A percentile compares a stretch with the other conserved stretches of the same genome.
Evolutionary conservation across 2,113 vertebrate genomes (phyloP).

Genomic region (Desmodus rotundus): DNA sequence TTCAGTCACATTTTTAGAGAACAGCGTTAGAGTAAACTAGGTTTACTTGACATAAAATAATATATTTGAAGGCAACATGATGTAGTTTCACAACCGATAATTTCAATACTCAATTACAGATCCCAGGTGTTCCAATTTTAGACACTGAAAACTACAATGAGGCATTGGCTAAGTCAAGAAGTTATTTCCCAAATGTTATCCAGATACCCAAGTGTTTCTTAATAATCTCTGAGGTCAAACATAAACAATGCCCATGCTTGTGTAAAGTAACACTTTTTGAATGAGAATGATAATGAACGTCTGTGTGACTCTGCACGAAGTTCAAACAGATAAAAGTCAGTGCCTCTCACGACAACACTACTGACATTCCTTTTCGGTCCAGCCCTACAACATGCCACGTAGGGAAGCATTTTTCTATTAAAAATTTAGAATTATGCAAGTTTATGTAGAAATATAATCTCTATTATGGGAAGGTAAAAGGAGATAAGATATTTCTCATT

Average conservation of each 20-base stretch:
- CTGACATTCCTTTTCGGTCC: background rate
- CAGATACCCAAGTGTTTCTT: background rate
- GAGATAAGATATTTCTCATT: background rate
- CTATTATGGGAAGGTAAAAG: background rate
- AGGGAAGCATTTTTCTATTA: background rate
- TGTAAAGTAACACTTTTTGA: background rate
- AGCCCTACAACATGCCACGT: background rate
- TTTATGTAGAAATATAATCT: background rate
- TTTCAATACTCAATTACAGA: background rate
- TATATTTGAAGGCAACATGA: background rate
- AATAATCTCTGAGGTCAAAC: background rate
- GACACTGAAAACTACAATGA: background rate
- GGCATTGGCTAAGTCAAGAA: background rate
- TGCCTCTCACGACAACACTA: background rate
- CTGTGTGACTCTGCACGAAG: background rate
- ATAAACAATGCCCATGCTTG: background rate
- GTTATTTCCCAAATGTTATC: background rate
- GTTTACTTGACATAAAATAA: background rate
- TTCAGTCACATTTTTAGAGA: background rate
- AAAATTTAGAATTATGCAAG: background rate
- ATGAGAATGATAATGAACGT: background rate
- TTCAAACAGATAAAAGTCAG: background rate
- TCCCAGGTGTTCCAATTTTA: background rate
- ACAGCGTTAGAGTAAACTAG: background rate
- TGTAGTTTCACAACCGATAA: background rate